Evolutionary conservation across 2,888 invertebrate species (phyloP), one percentile per base, ranked within the genome.

Genomic region (Platerodrilus igneus): DNA sequence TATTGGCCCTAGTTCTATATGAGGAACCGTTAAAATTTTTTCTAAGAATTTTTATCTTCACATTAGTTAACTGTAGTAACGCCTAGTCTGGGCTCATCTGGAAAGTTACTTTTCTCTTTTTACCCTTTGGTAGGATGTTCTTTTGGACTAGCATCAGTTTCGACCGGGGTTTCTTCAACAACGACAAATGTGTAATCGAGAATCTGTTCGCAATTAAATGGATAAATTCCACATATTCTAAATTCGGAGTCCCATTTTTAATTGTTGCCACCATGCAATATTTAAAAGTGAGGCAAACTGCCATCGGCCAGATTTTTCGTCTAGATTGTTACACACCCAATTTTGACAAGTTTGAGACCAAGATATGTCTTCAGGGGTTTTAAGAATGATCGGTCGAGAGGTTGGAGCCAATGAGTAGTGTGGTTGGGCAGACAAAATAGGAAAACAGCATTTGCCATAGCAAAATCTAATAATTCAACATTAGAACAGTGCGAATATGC

Each of bases 1-100:
- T n/a, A n/a, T n/a, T 37, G 31, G 23, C 20, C 36, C 37, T 37
- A 32, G 41, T 37, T 37, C 37, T 25, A n/a, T n/a, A n/a, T n/a
- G 31, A 19, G 41, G 20, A 30, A 15, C 41, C 27, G 35, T 28
- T 28, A 14, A 40, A 33, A 34, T 18, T 28, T 21, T 34, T 40
- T 28, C 14, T 34, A 34, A 20, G 27, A 29, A 22, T 40, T 34
- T 33, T 25, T 32, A 26, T 39, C 15, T 39, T 39, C 33, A 20
- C 26, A 20, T 26, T 39, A 33, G 8, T 28, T 9, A 6, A 7
- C 15, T 8, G 28, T 4, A 3, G 8, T 3, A 22, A 22, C n/a
- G 10, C 4, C 22, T 6, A 9, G n/a, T 22, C 9, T 22, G 9
- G 8, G 9, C n/a, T 9, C 22, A 22, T 22, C 22, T 22, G n/a